These are phyloP conservation scores for Loxodonta africana DNA, from an alignment of 2,113 vertebrate species.

Conservation along the genomic window DNA sequence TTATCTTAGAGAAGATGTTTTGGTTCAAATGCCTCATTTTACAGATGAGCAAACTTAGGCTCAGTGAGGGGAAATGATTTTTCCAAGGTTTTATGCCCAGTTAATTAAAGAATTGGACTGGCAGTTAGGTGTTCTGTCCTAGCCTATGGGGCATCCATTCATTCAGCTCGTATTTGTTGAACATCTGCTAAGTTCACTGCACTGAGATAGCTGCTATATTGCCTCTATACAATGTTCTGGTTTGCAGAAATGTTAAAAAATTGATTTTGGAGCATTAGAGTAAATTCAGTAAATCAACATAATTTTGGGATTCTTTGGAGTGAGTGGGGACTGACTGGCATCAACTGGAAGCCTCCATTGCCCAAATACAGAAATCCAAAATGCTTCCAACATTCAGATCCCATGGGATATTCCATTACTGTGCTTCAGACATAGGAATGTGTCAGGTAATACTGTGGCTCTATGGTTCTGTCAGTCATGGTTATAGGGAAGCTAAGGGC, in stretches of 20 bases:
- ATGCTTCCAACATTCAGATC: background rate
- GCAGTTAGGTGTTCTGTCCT: background rate
- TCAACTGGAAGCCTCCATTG: background rate
- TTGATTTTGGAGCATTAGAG: conserved; percentile 16
- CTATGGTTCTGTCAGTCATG: background rate
- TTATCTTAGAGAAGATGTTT: background rate
- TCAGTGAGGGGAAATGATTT: background rate
- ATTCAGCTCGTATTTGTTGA: conserved; percentile 13
- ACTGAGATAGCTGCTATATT: background rate
- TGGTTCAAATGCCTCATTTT: conserved; percentile 14
- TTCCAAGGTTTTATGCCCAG: background rate
- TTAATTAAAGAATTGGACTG: background rate
- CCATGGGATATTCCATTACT: background rate
- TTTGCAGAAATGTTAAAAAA: conserved; percentile 56
- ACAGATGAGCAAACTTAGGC: background rate
- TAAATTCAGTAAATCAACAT: conserved; percentile 36
- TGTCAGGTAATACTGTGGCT: background rate
- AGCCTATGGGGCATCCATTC: background rate
- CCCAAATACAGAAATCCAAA: conserved; percentile 13
- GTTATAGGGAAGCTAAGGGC: background rate
- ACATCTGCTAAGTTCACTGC: background rate
- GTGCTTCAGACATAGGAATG: background rate
- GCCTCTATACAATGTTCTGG: background rate
- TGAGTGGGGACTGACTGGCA: background rate
- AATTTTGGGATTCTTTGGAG: conserved; percentile 44